Evolutionary conservation across 2,113 vertebrate genomes (phyloP).

Genomic region (Zapornia atra): DNA sequence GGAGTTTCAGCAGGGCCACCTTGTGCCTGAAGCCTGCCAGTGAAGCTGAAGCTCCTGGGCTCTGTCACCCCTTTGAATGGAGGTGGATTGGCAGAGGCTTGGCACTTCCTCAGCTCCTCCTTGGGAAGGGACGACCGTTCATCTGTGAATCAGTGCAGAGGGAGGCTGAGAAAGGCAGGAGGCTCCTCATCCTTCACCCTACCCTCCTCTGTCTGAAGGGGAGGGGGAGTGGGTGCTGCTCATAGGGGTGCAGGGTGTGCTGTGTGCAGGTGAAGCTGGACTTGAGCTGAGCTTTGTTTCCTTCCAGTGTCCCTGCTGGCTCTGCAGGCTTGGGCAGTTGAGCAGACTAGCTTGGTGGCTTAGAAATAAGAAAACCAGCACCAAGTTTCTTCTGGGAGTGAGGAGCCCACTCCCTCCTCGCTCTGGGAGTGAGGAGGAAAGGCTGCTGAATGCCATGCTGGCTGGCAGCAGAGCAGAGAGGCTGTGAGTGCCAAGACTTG

Average conservation of each 20-base stretch:
- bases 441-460: not conserved
- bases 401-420: too few relatives aligned
- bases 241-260: rapidly evolving
- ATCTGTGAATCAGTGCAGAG: not conserved
- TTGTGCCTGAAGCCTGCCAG: not conserved
- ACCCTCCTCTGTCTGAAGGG: rapidly evolving
- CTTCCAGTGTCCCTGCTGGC: not conserved
- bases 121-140: not conserved
- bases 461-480: not conserved
- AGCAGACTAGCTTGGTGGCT: not conserved
- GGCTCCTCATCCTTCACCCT: not conserved
- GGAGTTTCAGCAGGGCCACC: not conserved
- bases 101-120: not conserved
- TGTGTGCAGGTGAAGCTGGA: too few relatives aligned
- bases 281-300: not conserved
- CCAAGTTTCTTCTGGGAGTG: not conserved
- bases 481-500: not conserved
- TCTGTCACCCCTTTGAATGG: not conserved
- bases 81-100: not conserved
- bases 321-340: not conserved
- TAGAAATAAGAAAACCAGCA: not conserved
- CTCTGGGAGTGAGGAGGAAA: not conserved
- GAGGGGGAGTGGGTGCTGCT: not conserved
- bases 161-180: not conserved
- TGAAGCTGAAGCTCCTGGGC: not conserved